Base-by-base conservation (phyloP, 2,888 invertebrate genomes). In the Drosophila cognata region DNA sequence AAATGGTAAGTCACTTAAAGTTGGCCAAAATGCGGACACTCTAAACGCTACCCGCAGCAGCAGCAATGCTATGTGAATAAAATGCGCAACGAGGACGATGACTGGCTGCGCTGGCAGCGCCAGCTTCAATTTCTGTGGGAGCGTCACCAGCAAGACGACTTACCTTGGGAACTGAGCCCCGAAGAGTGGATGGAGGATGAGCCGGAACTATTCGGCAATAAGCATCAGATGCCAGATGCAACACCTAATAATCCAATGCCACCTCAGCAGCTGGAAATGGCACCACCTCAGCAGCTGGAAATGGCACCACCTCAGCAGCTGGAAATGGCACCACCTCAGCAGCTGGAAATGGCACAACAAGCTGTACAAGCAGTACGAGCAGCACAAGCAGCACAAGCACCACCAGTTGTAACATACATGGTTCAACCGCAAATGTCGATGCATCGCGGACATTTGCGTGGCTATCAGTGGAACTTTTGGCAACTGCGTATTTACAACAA, bases 361-460 rank as follows among this genome's bases (percentile, higher is more conserved):
- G 21, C 21, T 1, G 21, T 21, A 21, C 21, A 21, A 21, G 21
- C 21, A 21, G 21, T 21, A 21, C 21, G 1, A 21, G 21, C 21
- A 21, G 21, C 21, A 43, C 11, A 43, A 7, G 18, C 36, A 6
- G 6, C 6, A 36, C 16, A 16, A 10, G 1, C 41, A n/a, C 10
- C 4, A n/a, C n/a, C 10, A 11, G 10, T n/a, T 41, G n/a, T 4
- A 41, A 1, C 8, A 6, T n/a, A 18, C 38, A 38, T 8, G 38
- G 1, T 0, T 41, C 4, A 4, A n/a, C n/a, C 41, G n/a, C 41
- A n/a, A 41, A 5, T 5, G 0, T 41, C 4, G 41, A 0, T 11
- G 11, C 2, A 11, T 41, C 1, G 11, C 5, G 41, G 2, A 41
- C 10, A 4, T 4, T 10, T 0, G 2, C 2, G n/a, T 1, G n/a